phyloP scores from a whole-genome alignment of 1,140 invertebrate genomes.

The Wasmannia auropunctata region DNA sequence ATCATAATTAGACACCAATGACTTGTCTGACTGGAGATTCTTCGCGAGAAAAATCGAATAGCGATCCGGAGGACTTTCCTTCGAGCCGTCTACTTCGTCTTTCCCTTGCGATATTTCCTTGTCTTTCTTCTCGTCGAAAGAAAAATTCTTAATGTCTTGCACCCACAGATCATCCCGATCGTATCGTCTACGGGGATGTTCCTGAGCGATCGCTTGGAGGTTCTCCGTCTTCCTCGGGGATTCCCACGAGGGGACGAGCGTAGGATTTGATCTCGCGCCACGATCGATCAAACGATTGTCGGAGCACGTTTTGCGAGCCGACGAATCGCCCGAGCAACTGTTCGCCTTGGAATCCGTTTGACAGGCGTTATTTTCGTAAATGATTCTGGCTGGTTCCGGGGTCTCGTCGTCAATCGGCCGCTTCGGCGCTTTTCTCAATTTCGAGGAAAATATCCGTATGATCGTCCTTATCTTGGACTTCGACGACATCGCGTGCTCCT shows the following conservation, averaged over 20 bases:
- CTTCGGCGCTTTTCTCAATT: constrained; percentile 19
- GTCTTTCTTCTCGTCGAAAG: neutral
- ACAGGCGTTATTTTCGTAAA: constrained; percentile 69
- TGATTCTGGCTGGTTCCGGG: constrained; percentile 15
- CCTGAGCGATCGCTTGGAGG: neutral
- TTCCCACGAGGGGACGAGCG: neutral
- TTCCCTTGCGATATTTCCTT: neutral
- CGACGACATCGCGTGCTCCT: neutral
- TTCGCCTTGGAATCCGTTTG: constrained; percentile 4
- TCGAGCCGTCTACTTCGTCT: neutral
- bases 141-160: neutral
- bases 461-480: constrained; percentile 50
- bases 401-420: neutral
- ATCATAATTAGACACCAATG: neutral
- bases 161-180: constrained; percentile 64
- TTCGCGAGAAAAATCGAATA: constrained; percentile 31
- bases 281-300: neutral
- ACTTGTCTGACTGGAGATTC: neutral
- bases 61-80: constrained; percentile 10
- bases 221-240: neutral
- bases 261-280: neutral
- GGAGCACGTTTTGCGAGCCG: neutral
- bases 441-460: constrained; percentile 56
- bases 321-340: constrained; percentile 54
- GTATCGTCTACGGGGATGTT: constrained; percentile 40